These are phyloP conservation scores for Tuta absoluta DNA, from an alignment of 2,888 invertebrate species.

Conservation along the genomic window DNA sequence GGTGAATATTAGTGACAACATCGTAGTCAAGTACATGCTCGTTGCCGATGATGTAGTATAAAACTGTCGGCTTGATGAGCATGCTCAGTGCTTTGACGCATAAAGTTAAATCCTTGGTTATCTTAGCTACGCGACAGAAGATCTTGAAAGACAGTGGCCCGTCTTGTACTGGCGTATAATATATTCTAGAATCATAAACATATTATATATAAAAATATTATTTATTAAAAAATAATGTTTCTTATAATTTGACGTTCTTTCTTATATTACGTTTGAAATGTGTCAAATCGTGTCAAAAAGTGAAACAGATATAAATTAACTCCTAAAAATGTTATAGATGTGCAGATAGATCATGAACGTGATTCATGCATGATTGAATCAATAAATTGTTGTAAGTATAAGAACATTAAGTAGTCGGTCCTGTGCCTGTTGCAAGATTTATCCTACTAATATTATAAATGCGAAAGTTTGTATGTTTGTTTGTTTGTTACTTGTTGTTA, in stretches of 20 bases:
- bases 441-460: too few relatives aligned
- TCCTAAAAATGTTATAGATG: too few relatives aligned
- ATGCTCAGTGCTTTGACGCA: slow-evolving; percentile 77
- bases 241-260: neutral
- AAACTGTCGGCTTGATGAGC: slow-evolving; percentile 75
- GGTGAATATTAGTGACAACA: slow-evolving; percentile 66
- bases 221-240: neutral
- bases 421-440: too few relatives aligned
- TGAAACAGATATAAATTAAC: too few relatives aligned
- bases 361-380: too few relatives aligned
- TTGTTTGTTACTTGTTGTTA: too few relatives aligned
- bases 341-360: too few relatives aligned
- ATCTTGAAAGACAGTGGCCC: slow-evolving; percentile 81
- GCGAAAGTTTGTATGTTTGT: too few relatives aligned
- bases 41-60: slow-evolving; percentile 68
- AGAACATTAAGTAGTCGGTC: too few relatives aligned
- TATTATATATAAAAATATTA: neutral
- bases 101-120: slow-evolving; percentile 74
- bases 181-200: slow-evolving; percentile 62
- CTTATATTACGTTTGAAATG: neutral
- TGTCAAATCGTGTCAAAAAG: neutral
- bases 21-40: slow-evolving; percentile 63
- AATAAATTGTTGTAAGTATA: too few relatives aligned
- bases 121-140: slow-evolving; percentile 77
- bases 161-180: slow-evolving; percentile 76